A percentile compares a stretch with the other conserved stretches of the same genome.
Evolutionary conservation across 2,888 invertebrate genomes (phyloP).

Genomic region (Bellardia bayeri): DNA sequence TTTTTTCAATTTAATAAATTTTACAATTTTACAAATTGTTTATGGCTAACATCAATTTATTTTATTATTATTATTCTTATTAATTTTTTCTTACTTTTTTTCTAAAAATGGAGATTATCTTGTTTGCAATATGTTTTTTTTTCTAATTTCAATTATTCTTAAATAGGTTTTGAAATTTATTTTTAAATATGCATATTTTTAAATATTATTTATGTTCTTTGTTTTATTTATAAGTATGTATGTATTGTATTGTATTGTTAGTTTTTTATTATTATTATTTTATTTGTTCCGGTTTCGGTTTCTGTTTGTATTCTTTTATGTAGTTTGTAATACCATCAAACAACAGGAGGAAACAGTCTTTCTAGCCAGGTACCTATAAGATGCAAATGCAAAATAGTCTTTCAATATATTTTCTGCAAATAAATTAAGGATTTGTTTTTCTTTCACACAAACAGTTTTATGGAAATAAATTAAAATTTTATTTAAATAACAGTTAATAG

Average conservation of each 20-base stretch:
- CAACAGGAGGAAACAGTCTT: slow-evolving; percentile 85
- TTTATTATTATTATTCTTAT: background rate
- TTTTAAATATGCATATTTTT: slow-evolving; percentile 24
- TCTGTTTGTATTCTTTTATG: slow-evolving; percentile 77
- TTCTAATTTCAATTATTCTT: slow-evolving; percentile 5
- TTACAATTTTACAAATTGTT: slow-evolving; percentile 19
- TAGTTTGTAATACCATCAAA: slow-evolving; percentile 84
- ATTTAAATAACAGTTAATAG: background rate
- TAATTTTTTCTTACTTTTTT: slow-evolving; percentile 25
- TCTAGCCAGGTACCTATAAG: slow-evolving; percentile 84
- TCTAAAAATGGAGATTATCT: slow-evolving; percentile 59
- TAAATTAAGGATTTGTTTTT: slow-evolving; percentile 39
- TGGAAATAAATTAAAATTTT: background rate
- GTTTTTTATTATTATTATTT: background rate
- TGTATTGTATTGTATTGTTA: slow-evolving; percentile 30
- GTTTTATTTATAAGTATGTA: slow-evolving; percentile 1
- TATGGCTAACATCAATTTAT: slow-evolving; percentile 46
- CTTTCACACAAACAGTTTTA: slow-evolving; percentile 12
- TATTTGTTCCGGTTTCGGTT: slow-evolving; percentile 32
- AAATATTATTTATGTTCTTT: slow-evolving; percentile 32
- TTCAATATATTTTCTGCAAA: slow-evolving; percentile 73
- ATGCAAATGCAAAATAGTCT: slow-evolving; percentile 74
- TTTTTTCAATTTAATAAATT: slow-evolving; percentile 9
- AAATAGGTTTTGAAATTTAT: slow-evolving; percentile 52
- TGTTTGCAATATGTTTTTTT: slow-evolving; percentile 51